Percentiles rank a stretch among this genome's conserved stretches.
Evolutionary conservation across 2,797 vertebrate species (phyloP).

Genomic region (Chanos chanos): DNA sequence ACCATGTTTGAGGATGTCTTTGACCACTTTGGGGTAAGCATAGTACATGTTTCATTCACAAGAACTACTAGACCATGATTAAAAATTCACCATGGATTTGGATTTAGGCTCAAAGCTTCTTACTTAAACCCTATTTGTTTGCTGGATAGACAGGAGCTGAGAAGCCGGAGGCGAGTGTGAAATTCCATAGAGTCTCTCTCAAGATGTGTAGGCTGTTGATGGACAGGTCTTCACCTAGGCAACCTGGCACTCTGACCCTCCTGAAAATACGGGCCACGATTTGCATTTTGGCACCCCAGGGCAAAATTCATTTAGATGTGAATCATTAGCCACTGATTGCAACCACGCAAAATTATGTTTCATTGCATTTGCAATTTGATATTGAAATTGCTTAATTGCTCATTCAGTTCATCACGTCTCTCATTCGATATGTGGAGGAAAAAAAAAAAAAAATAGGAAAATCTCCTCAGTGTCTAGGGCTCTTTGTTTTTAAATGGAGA

Average conservation of each 20-base stretch:
- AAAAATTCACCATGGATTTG: slow-evolving; percentile 4
- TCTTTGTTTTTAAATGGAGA: slow-evolving; percentile 30
- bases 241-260: no score
- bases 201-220: no score
- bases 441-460: no score
- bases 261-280: no score
- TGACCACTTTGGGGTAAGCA: slow-evolving; percentile 1
- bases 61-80: slow-evolving; percentile 1
- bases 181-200: no score
- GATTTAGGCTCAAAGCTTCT: no score
- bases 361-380: no score
- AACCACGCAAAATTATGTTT: neutral
- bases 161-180: no score
- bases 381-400: slow-evolving; percentile 21
- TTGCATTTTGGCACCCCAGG: neutral
- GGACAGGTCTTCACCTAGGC: no score
- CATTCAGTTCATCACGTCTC: slow-evolving; percentile 41
- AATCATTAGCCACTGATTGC: neutral
- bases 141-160: no score
- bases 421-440: slow-evolving; percentile 31
- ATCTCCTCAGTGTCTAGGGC: slow-evolving; percentile 20
- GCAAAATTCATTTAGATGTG: slow-evolving; percentile 1
- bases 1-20: slow-evolving; percentile 20
- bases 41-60: neutral
- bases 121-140: no score